Evolutionary conservation across 2,113 vertebrate genomes (phyloP).

Genomic region (Trogon melanurus): DNA sequence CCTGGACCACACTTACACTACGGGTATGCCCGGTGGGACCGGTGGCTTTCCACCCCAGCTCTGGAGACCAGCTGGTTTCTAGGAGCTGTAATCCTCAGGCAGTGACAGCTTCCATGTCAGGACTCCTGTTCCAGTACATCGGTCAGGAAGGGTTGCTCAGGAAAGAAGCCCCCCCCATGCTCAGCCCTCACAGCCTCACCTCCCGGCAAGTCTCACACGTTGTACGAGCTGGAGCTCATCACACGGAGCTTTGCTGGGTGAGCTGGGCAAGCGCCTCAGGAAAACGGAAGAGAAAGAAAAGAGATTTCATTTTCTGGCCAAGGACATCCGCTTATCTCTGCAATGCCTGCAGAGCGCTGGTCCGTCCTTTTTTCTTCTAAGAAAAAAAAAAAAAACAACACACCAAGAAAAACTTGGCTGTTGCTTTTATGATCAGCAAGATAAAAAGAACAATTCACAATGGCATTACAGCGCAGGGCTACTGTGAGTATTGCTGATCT

Average conservation of each 20-base stretch:
- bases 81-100: not conserved
- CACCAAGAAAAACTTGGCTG: not conserved
- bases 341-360: not conserved
- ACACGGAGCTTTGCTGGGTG: not conserved
- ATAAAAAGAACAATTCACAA: not conserved
- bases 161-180: not conserved
- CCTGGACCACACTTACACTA: not conserved
- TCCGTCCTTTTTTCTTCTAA: not conserved
- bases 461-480: not conserved
- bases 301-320: not conserved
- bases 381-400: not conserved
- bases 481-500: not conserved
- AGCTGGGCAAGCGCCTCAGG: not conserved
- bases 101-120: not conserved
- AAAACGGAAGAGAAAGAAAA: not conserved
- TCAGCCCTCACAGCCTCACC: not conserved
- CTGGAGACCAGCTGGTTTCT: not conserved
- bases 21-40: fast-evolving
- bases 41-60: not conserved
- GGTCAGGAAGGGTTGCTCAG: not conserved
- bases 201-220: not conserved
- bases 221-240: not conserved
- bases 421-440: not conserved
- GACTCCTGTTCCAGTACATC: not conserved
- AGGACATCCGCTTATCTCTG: not conserved